These are phyloP conservation scores for Smutsia temminckii DNA, from an alignment of 2,797 vertebrate genomes.

Conservation along the genomic window DNA sequence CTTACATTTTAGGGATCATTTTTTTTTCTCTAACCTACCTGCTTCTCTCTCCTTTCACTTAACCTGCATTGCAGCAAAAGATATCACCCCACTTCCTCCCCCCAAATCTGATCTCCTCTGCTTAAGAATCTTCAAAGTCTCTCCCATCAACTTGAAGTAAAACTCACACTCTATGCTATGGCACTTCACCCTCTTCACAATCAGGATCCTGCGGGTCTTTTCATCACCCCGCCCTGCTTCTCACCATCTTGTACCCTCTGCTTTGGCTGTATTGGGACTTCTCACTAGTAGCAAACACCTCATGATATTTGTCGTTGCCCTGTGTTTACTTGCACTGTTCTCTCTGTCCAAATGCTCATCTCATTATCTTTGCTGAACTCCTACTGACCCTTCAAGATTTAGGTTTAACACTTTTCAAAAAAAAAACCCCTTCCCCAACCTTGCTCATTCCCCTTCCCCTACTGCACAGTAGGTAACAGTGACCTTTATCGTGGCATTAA, in stretches of 20 bases:
- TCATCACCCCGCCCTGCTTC: neutral
- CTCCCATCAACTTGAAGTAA: neutral
- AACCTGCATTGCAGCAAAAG: neutral
- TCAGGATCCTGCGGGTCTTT: neutral
- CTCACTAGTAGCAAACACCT: neutral
- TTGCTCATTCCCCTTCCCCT: neutral
- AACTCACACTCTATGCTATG: neutral
- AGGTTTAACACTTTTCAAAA: neutral
- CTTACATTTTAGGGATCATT: neutral
- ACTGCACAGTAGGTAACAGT: neutral
- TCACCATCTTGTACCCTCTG: neutral
- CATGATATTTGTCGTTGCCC: neutral
- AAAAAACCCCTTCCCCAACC: neutral
- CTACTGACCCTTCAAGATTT: neutral
- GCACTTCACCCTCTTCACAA: neutral
- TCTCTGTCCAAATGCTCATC: neutral
- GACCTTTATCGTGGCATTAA: too few relatives aligned
- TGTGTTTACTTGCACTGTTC: neutral
- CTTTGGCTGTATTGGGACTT: neutral
- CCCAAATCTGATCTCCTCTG: neutral
- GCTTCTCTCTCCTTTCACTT: neutral
- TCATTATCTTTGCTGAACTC: neutral
- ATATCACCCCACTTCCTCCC: too few relatives aligned
- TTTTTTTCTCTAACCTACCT: too few relatives aligned
- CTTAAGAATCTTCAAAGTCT: neutral